Base-by-base conservation (phyloP, 2,888 invertebrate genomes). In the Cabera pusaria region DNA sequence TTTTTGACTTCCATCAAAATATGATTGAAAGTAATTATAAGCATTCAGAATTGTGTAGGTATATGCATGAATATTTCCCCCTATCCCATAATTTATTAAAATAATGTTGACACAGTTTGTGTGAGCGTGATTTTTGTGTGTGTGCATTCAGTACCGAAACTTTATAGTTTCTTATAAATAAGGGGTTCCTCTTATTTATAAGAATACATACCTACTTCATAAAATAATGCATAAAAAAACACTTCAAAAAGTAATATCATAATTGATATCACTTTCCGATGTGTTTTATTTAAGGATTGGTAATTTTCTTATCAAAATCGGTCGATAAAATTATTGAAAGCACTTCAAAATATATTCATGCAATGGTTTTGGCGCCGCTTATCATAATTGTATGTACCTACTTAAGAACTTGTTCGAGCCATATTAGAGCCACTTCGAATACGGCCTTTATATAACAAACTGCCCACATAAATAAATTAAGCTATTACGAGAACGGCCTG, bases 401-500 rank as follows among this genome's bases (percentile, higher is more conserved):
- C 2, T 8, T 29, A 18, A 26, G 11, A 26, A 27, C 23, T 14
- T 11, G 20, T 21, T 9, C n/a, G n/a, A 5, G 6, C 23, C 40
- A 24, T 20, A 34, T 20, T 16, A 28, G 16, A 9, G 16, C 4
- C 14, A 11, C 11, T 23, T 6, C 1, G 14, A 4, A 14, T 3
- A 4, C 14, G 2, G 2, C 14, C 17, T 29, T 37, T 29, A 14
- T 29, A 14, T 19, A 17, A 14, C n/a, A 12, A 18, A 20, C 27
- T 22, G 11, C 36, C 36, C 29, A 29, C 28, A 28, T 23, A 19
- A 23, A 33, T 28, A 33, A 33, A 39, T 39, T 28, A 39, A 39
- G 39, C 39, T 24, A 33, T 39, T 24, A 32, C 5, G 11, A 14
- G 14, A 12, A 21, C 14, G 19, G 10, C 12, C 7, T 17, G 19